phyloP scores from a whole-genome alignment of 1,140 invertebrate species.

The Cyrtorhinus lividipennis region DNA sequence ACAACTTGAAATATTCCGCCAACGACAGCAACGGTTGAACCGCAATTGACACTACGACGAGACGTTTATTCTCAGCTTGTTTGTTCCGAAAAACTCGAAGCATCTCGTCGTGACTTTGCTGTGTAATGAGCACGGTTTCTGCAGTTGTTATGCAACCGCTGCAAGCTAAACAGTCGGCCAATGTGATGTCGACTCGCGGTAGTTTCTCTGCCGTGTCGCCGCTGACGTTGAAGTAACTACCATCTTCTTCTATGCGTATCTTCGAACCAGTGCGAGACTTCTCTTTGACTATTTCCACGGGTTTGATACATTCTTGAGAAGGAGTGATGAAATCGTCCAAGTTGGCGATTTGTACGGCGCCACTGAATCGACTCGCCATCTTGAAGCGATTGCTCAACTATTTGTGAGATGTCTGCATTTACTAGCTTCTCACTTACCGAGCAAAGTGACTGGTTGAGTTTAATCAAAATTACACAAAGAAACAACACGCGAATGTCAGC shows the following conservation, averaged over 20 bases:
- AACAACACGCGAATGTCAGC: too few species aligned
- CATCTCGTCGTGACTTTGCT: slow-evolving; percentile 89
- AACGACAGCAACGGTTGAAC: slow-evolving; percentile 79
- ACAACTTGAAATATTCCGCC: slow-evolving; percentile 59
- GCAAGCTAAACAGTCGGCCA: slow-evolving; percentile 94
- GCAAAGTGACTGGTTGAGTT: too few species aligned
- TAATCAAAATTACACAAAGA: too few species aligned
- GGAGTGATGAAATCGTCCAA: slow-evolving; percentile 97
- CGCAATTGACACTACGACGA: slow-evolving; percentile 75
- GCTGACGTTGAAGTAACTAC: slow-evolving; percentile 49
- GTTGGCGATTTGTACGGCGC: slow-evolving; percentile 84
- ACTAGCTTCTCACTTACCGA: too few species aligned
- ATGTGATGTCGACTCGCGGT: slow-evolving; percentile 83
- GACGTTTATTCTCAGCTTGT: slow-evolving; percentile 24
- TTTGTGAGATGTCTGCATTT: too few species aligned
- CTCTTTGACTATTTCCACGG: slow-evolving; percentile 65
- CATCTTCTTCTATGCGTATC: slow-evolving; percentile 79
- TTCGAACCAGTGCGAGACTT: slow-evolving; percentile 56
- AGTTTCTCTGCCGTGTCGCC: slow-evolving; percentile 39
- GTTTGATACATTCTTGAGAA: slow-evolving; percentile 96
- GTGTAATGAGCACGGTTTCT: slow-evolving; percentile 87
- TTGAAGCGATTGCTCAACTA: too few species aligned
- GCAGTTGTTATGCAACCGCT: slow-evolving; percentile 98
- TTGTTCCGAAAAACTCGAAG: slow-evolving; percentile 52
- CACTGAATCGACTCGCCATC: slow-evolving; percentile 74